Base-by-base conservation (phyloP, 2,888 invertebrate species). In the Anoncus sp. region DNA sequence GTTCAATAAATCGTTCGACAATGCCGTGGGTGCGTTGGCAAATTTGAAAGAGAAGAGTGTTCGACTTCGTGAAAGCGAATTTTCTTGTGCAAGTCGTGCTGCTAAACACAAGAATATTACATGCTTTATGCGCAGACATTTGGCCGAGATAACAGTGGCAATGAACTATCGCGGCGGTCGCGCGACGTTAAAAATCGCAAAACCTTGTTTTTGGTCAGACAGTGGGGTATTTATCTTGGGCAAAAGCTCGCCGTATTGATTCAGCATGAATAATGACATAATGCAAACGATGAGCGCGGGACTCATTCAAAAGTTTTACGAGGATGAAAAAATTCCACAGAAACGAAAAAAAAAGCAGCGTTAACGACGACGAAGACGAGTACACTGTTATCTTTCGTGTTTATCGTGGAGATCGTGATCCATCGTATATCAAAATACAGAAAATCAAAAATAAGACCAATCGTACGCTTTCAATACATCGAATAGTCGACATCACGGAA, bases 121-220 rank as follows among this genome's bases (percentile, higher is more conserved):
- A 7, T 79, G 80, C 43, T 20, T 80, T 2, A 51, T 77, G 72
- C 70, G 76, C 16, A 60, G 22, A 65, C 5, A 6, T 75, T 1
- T 60, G 69, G 6, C 73, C 51, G 18, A 71, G 74, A n/a, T n/a
- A n/a, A n/a, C n/a, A n/a, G n/a, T n/a, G n/a, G n/a, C n/a, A n/a
- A n/a, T n/a, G n/a, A n/a, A n/a, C n/a, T n/a, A n/a, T n/a, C n/a
- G n/a, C n/a, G n/a, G n/a, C n/a, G n/a, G n/a, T n/a, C n/a, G n/a
- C n/a, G n/a, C n/a, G n/a, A n/a, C n/a, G n/a, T n/a, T n/a, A n/a
- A n/a, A n/a, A n/a, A n/a, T n/a, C n/a, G n/a, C n/a, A n/a, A n/a
- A n/a, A n/a, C n/a, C n/a, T n/a, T n/a, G n/a, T n/a, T n/a, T n/a
- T n/a, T n/a, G n/a, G n/a, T n/a, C n/a, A n/a, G n/a, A n/a, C n/a